These are phyloP conservation scores for Centroberyx gerrardi DNA, from an alignment of 2,797 vertebrate species.

Conservation along the genomic window DNA sequence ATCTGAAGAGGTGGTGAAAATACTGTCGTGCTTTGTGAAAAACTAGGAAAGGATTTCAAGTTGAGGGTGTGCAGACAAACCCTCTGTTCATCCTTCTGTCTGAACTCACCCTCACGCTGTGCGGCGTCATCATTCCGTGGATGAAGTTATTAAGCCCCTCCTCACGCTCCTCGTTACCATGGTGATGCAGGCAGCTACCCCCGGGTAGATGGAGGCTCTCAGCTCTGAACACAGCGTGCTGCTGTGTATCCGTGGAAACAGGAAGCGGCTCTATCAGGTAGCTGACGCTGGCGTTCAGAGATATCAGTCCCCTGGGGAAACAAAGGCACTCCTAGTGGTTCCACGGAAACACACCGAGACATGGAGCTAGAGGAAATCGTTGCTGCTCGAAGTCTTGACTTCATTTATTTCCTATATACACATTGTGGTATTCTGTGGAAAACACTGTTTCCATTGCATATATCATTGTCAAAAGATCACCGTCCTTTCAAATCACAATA, in stretches of 20 bases:
- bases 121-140: constrained; percentile 72
- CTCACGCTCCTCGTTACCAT: constrained; percentile 41
- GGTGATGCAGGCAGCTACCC: constrained; percentile 87
- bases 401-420: background rate
- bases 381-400: background rate
- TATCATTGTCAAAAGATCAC: background rate
- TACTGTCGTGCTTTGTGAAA: background rate
- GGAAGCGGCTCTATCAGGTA: constrained; percentile 93
- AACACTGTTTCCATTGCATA: background rate
- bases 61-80: background rate
- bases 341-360: constrained; percentile 19
- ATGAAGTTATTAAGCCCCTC: constrained; percentile 76
- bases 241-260: constrained; percentile 63
- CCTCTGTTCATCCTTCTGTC: background rate
- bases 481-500: background rate
- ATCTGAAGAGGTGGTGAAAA: background rate
- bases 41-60: background rate
- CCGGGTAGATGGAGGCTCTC: constrained; percentile 84
- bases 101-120: constrained; percentile 74
- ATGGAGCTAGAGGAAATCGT: background rate
- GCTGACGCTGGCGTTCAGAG: constrained; percentile 89
- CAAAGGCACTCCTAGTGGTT: constrained; percentile 56
- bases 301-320: constrained; percentile 91
- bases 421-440: background rate
- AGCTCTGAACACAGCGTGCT: constrained; percentile 91